Evolutionary conservation across 2,113 vertebrate genomes (phyloP).

Genomic region (Coptodon rendalli): DNA sequence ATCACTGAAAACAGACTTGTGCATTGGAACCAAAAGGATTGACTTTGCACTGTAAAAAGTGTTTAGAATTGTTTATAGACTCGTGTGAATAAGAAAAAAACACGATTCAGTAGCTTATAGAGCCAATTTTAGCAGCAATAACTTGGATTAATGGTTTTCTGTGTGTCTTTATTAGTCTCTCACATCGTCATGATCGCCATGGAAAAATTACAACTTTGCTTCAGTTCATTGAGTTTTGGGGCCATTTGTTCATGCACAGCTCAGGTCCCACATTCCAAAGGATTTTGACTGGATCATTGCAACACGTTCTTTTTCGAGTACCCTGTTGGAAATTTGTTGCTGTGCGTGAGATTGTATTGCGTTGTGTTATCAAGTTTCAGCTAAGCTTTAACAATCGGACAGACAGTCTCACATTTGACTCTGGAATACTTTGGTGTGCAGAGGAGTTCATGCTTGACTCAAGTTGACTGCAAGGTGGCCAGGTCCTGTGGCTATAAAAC

Average conservation of each 20-base stretch:
- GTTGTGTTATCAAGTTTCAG: background rate
- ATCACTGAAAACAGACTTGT: background rate
- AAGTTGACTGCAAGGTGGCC: background rate
- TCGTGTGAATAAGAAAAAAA: background rate
- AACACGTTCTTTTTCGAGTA: background rate
- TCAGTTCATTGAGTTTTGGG: rapidly evolving
- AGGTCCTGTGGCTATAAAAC: background rate
- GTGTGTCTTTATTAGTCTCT: background rate
- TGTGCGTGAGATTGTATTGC: background rate
- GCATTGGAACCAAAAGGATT: background rate
- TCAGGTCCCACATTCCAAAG: background rate
- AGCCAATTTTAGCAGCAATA: background rate
- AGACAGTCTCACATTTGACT: background rate
- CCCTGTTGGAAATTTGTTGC: background rate
- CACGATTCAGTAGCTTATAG: background rate
- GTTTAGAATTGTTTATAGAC: background rate
- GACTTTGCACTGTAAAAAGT: rapidly evolving
- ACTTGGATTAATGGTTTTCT: background rate
- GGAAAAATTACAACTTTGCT: background rate
- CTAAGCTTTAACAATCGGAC: background rate
- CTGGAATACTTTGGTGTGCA: background rate
- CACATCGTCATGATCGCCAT: background rate
- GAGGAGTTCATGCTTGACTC: background rate
- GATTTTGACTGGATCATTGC: background rate
- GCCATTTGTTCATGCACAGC: background rate